Percentiles rank a stretch among this genome's conserved stretches.
These are phyloP conservation scores for Lutraria rhynchaena DNA, from an alignment of 1,140 invertebrate genomes.

Conservation along the genomic window DNA sequence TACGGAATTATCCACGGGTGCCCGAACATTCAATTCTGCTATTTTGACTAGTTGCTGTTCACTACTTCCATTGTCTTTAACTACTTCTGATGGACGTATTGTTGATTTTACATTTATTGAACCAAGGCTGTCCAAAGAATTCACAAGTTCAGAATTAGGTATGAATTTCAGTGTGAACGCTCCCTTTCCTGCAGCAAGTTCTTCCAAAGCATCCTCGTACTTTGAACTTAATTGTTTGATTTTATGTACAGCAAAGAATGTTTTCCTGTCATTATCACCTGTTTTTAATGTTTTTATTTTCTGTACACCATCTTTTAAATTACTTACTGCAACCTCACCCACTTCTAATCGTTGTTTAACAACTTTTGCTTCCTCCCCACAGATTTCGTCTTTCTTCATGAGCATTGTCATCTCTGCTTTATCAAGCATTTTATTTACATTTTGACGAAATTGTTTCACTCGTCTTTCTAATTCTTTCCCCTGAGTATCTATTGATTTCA, in stretches of 20 bases:
- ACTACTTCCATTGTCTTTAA: not conserved
- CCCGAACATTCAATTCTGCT: conserved; percentile 32
- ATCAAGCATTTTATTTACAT: conserved; percentile 50
- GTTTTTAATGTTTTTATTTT: conserved; percentile 27
- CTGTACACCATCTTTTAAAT: conserved; percentile 32
- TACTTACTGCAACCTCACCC: conserved; percentile 38
- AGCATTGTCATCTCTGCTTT: conserved; percentile 40
- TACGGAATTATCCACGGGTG: conserved; percentile 6
- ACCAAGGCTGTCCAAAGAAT: conserved; percentile 41
- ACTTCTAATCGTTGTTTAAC: conserved; percentile 37
- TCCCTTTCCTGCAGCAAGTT: conserved; percentile 36
- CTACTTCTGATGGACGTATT: conserved; percentile 20
- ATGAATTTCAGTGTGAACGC: conserved; percentile 31
- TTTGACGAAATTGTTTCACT: conserved; percentile 46
- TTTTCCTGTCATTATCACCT: conserved; percentile 10
- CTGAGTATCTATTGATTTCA: conserved; percentile 19
- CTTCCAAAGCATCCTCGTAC: conserved; percentile 38
- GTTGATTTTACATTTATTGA: conserved; percentile 53
- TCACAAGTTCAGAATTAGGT: conserved; percentile 36
- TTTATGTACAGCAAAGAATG: conserved; percentile 30
- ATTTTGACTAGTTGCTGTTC: conserved; percentile 13
- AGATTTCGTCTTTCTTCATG: conserved; percentile 48
- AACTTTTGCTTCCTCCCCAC: conserved; percentile 25
- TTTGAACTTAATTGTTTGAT: conserved; percentile 5
- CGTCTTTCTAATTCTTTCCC: conserved; percentile 38